Base-by-base conservation (phyloP, 1,140 invertebrate genomes). In the Drosophila busckii region DNA sequence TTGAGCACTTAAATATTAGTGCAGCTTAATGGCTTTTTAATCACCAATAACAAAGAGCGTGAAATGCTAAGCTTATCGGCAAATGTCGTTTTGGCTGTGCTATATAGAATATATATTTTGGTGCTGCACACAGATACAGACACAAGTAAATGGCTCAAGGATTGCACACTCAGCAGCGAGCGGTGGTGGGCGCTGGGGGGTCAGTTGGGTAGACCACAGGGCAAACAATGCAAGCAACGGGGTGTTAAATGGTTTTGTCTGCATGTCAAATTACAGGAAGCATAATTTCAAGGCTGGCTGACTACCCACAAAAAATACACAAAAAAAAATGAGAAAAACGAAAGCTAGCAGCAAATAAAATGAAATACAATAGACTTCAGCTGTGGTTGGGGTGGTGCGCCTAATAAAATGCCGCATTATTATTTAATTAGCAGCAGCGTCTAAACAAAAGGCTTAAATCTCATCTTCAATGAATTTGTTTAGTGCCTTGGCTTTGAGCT, bases 231-330 rank as follows among this genome's bases (percentile, higher is more conserved):
- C 75, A 75, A 29, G 38, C 75, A 82, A 46, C 75, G 64, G 75
- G 69, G 75, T 82, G 75, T 80, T 80, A 80, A 80, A 80, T 82
- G 69, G 73, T 75, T 80, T 80, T 80, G 75, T 80, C 75, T 80
- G 75, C 75, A 75, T 82, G 75, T 82, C 75, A 82, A 82, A 80
- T 82, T 82, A 80, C 75, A 70, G 75, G 75, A 80, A 82, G 75
- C 69, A 80, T 82, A 80, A 80, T 80, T 80, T 80, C 76, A 80
- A 71, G 75, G 75, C 65, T 80, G 69, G 75, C 31, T 78, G 73
- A 45, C 32, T 68, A 34, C 54, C 19, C 19, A 31, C 8, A 23
- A 40, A 48, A 34, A 48, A 56, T 8, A 25, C 7, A 26, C 17
- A 32, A 44, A 28, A 8, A 49, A 56, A 60, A 29, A 31, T 52